Base-by-base conservation (phyloP, 2,888 invertebrate genomes). In the Callyntrura sp. region DNA sequence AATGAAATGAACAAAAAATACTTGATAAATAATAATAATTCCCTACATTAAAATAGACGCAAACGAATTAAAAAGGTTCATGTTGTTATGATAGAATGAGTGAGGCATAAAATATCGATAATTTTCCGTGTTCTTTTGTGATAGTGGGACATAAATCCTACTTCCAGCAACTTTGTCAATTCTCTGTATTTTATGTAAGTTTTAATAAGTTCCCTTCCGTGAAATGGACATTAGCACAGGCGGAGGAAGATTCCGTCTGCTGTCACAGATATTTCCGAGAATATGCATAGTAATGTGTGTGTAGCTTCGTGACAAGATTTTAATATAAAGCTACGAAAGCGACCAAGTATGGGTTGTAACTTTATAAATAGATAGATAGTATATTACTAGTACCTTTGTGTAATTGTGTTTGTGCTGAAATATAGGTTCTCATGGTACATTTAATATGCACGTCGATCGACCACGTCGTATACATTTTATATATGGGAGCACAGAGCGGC, bases 131-230 rank as follows among this genome's bases (percentile, higher is more conserved):
- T 65, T 65, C 65, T 28, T 2, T 35, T 35, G 28, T 65, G 65
- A 28, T 35, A 14, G 14, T 65, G 25, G 65, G 65, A 65, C 4
- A 11, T 1, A 12, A 65, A 14, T 14, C 28, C 12, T 28, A 8
- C 35, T 35, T 23, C 28, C 65, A 65, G 65, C 28, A 65, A 65
- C 35, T 35, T 35, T 6, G 6, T 35, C 35, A 35, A 28, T 35
- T n/a, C 35, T 28, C 0, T n/a, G 8, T 14, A 65, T 65, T 65
- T 28, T 65, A 25, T 65, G 12, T 62, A 70, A 43, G 70, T 70
- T 70, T 70, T 70, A 35, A 70, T 70, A 35, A 70, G n/a, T 70
- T 70, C 17, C 43, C 70, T 70, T 70, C 70, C 70, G 43, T 43
- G 43, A 43, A 43, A 43, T 70, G 70, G 70, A 70, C 70, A 43